Evolutionary conservation across 2,888 invertebrate genomes (phyloP).

Genomic region (Rapana venosa): DNA sequence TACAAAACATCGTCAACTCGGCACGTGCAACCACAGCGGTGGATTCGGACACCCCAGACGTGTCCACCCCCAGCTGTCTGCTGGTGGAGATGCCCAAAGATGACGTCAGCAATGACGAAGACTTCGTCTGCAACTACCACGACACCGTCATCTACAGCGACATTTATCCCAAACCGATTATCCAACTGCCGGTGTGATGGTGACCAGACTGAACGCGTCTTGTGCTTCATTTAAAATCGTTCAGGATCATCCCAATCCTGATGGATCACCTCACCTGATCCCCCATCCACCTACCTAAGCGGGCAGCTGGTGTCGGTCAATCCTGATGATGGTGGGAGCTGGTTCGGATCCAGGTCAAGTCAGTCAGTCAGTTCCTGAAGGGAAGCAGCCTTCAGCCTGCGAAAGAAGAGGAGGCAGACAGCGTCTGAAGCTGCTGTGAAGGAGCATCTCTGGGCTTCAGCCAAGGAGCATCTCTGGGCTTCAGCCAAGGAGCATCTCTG

Average conservation of each 20-base stretch:
- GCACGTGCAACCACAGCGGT: neutral
- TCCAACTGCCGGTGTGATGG: conserved; percentile 59
- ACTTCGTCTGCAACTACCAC: conserved; percentile 59
- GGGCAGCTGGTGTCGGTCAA: no score
- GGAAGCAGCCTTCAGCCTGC: no score
- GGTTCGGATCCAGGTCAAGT: no score
- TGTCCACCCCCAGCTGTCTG: conserved; percentile 38
- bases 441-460: no score
- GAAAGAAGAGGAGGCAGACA: no score
- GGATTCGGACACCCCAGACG: neutral
- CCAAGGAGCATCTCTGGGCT: no score
- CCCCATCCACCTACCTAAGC: no score
- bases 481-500: no score
- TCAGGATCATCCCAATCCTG: conserved; percentile 39
- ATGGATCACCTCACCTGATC: neutral
- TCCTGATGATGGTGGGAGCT: no score
- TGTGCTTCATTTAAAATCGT: neutral
- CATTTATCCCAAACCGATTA: conserved; percentile 60
- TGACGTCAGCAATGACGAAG: conserved; percentile 56
- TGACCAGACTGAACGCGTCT: neutral
- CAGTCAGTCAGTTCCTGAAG: no score
- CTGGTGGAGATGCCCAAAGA: conserved; percentile 55
- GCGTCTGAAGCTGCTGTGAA: no score
- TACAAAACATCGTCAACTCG: conserved; percentile 40
- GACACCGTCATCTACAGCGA: conserved; percentile 56